Evolutionary conservation across 1,140 invertebrate species (phyloP).

Genomic region (Nautilus pompilius): DNA sequence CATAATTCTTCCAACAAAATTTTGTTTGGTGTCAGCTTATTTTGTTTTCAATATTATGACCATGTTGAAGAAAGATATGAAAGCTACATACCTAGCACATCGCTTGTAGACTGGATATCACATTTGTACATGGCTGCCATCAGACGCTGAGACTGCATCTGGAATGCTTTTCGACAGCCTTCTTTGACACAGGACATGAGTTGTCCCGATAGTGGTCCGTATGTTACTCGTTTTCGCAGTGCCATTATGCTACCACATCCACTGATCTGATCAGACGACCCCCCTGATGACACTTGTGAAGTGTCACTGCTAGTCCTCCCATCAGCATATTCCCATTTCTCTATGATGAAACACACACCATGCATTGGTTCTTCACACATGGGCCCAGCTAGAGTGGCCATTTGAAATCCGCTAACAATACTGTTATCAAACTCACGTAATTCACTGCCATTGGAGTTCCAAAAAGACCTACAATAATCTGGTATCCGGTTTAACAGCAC

Average conservation of each 20-base stretch:
- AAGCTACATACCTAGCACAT: slow-evolving; percentile 88
- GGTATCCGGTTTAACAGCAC: slow-evolving; percentile 74
- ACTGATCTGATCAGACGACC: background rate
- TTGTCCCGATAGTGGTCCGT: slow-evolving; percentile 71
- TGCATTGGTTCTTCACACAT: slow-evolving; percentile 95
- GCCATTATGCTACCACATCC: slow-evolving; percentile 1
- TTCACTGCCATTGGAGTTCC: slow-evolving; percentile 41
- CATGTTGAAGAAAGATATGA: too few relatives aligned
- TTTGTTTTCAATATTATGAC: too few relatives aligned
- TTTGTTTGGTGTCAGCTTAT: too few relatives aligned
- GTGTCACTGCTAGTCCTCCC: background rate
- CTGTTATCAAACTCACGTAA: slow-evolving; percentile 44
- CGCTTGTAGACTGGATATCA: slow-evolving; percentile 84
- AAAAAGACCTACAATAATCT: slow-evolving; percentile 53
- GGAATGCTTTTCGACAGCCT: slow-evolving; percentile 82
- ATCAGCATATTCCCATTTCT: slow-evolving; percentile 59
- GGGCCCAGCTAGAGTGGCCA: slow-evolving; percentile 84
- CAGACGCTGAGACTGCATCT: slow-evolving; percentile 82
- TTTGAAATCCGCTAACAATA: slow-evolving; percentile 91
- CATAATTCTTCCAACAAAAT: too few relatives aligned
- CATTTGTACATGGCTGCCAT: slow-evolving; percentile 97
- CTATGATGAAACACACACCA: slow-evolving; percentile 86
- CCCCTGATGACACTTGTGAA: background rate
- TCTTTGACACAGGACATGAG: slow-evolving; percentile 89
- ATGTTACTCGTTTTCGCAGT: slow-evolving; percentile 16